Evolutionary conservation across 2,797 vertebrate genomes (phyloP).

Genomic region (Labroides dimidiatus): DNA sequence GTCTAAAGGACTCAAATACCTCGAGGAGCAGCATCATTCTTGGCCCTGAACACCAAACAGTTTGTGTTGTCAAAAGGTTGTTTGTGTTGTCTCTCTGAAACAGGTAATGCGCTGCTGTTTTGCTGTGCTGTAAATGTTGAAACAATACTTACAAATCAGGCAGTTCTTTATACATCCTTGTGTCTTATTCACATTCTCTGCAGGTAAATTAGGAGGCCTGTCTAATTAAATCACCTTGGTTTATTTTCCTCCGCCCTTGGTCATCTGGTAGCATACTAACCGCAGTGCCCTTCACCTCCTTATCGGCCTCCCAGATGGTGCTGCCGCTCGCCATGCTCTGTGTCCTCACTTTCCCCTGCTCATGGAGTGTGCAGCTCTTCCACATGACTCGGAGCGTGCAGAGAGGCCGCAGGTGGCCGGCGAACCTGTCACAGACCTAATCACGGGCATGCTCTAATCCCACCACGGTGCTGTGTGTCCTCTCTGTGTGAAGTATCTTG

Average conservation of each 20-base stretch:
- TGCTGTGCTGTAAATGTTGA: too few relatives aligned
- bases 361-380: slow-evolving; percentile 7
- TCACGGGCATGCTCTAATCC: slow-evolving; percentile 24
- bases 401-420: slow-evolving; percentile 28
- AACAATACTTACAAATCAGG: too few relatives aligned
- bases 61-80: too few relatives aligned
- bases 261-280: slow-evolving; percentile 1
- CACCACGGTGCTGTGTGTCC: slow-evolving; percentile 4
- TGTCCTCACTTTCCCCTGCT: background rate
- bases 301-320: slow-evolving; percentile 45
- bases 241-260: slow-evolving; percentile 7
- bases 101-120: too few relatives aligned
- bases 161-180: background rate
- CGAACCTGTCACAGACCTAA: slow-evolving; percentile 26
- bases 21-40: too few relatives aligned
- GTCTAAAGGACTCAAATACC: too few relatives aligned
- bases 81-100: too few relatives aligned
- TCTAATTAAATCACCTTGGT: slow-evolving; percentile 1
- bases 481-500: slow-evolving; percentile 3
- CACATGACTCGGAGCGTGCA: slow-evolving; percentile 22
- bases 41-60: too few relatives aligned
- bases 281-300: slow-evolving; percentile 22
- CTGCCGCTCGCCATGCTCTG: background rate
- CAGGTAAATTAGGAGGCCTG: slow-evolving; percentile 1
- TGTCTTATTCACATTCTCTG: background rate